phyloP scores from a whole-genome alignment of 2,113 vertebrate genomes.

The Hippocampus zosterae region DNA sequence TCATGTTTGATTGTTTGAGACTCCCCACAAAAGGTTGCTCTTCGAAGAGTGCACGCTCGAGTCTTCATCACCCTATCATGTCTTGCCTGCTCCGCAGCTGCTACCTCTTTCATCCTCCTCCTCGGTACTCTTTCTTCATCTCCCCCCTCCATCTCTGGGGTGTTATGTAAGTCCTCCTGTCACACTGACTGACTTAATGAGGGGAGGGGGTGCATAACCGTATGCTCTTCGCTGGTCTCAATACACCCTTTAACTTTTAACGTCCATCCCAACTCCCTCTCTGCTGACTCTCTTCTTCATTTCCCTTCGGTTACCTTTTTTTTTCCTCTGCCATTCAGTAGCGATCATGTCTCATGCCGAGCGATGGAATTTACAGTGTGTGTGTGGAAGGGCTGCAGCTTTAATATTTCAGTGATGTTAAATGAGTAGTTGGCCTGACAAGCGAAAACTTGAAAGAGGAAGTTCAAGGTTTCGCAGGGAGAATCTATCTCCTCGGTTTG shows the following conservation, averaged over 20 bases:
- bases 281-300: constrained; percentile 15
- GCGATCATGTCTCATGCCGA: neutral
- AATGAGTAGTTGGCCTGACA: neutral
- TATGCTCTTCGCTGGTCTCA: constrained; percentile 42
- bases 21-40: constrained; percentile 34
- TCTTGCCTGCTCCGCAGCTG: constrained; percentile 38
- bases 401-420: constrained; percentile 13
- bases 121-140: constrained; percentile 61
- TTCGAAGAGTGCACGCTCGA: constrained; percentile 32
- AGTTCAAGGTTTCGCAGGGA: constrained; percentile 3
- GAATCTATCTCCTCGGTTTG: constrained; percentile 19
- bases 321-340: neutral
- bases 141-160: constrained; percentile 66
- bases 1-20: constrained; percentile 46
- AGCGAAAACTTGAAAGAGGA: neutral
- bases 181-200: constrained; percentile 69
- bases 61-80: constrained; percentile 31
- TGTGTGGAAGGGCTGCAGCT: neutral
- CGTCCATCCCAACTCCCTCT: constrained; percentile 28
- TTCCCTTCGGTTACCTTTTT: neutral
- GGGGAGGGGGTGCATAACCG: constrained; percentile 26
- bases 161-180: constrained; percentile 69
- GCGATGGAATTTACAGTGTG: constrained; percentile 11
- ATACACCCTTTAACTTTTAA: constrained; percentile 17
- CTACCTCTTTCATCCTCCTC: constrained; percentile 51